A percentile compares a stretch with the other conserved stretches of the same genome.
phyloP scores from a whole-genome alignment of 2,797 vertebrate genomes.

The Miopithecus talapoin region DNA sequence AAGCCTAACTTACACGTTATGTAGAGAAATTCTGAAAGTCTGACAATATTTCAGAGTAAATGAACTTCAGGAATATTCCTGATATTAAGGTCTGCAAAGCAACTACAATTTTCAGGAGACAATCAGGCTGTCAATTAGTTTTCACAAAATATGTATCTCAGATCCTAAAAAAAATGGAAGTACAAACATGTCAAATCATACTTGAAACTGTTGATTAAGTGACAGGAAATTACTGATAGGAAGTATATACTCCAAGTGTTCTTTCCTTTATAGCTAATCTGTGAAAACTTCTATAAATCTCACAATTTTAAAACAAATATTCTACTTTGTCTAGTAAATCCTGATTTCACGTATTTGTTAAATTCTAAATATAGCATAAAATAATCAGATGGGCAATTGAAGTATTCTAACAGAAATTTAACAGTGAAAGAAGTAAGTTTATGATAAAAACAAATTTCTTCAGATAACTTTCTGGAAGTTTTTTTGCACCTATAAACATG shows the following conservation, averaged over 20 bases:
- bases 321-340: slow-evolving; percentile 84
- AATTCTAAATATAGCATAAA: slow-evolving; percentile 80
- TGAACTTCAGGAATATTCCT: slow-evolving; percentile 81
- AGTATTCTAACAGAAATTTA: slow-evolving; percentile 76
- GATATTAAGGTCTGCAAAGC: slow-evolving; percentile 80
- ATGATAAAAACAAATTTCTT: slow-evolving; percentile 45
- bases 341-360: slow-evolving; percentile 72
- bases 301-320: slow-evolving; percentile 83
- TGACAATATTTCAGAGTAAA: slow-evolving; percentile 52
- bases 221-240: slow-evolving; percentile 77
- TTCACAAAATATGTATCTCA: slow-evolving; percentile 68
- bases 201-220: slow-evolving; percentile 71
- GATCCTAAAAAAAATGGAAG: slow-evolving; percentile 51
- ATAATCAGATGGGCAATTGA: slow-evolving; percentile 79
- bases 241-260: slow-evolving; percentile 71
- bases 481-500: slow-evolving; percentile 84
- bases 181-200: slow-evolving; percentile 71
- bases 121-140: slow-evolving; percentile 68
- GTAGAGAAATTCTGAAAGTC: not conserved
- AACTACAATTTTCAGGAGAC: slow-evolving; percentile 74
- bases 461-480: slow-evolving; percentile 75
- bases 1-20: slow-evolving; percentile 49
- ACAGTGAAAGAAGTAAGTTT: slow-evolving; percentile 83
- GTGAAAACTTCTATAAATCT: slow-evolving; percentile 82
- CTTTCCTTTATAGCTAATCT: slow-evolving; percentile 73